Evolutionary conservation across 2,113 vertebrate species (phyloP), one percentile per base, ranked within the genome.

Genomic region (Pavo muticus): DNA sequence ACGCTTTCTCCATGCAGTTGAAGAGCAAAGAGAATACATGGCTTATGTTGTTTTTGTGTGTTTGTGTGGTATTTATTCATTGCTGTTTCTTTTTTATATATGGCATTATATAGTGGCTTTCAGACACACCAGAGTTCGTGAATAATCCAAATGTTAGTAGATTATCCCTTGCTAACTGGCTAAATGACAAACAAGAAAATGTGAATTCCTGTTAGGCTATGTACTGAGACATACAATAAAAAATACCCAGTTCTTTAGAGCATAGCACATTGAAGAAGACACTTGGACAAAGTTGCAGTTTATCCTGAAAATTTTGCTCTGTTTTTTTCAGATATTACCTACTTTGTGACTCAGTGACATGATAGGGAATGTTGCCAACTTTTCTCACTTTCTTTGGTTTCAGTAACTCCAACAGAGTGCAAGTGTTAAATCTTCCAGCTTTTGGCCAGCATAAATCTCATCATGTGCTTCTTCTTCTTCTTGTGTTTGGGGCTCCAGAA

Each of bases 311-410:
- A 47, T 14, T 23, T 45, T 47, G 11, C 18, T 4, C 12, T 24
- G 20, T 6, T 4, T 54, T 70, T 61, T 15, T 30, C 7, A 56
- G n/a, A 23, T 64, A 24, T 7, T 27, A 23, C 9, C 27, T 47
- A 14, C 17, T 64, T 37, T 70, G 27, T 78, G 32, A 21, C 9
- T 56, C 11, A 40, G n/a, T 15, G n/a, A n/a, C 27, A 29, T 18
- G 14, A 79, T 29, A 40, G 17, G 42, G 27, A 14, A 29, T 47
- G 45, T 1, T 0, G 0, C 2, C 17, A 71, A 56, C 39, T 56
- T 21, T 56, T 47, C n/a, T 78, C 27, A 25, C 12, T 29, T 63
- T 39, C 20, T 37, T 63, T 54, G 9, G 14, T 79, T 71, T 6
- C 29, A 29, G 30, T 29, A 19, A 14, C 11, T 57, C 23, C 56